Evolutionary conservation across 2,113 vertebrate genomes (phyloP), one percentile per base, ranked within the genome.

Genomic region (Cyanoderma ruficeps): DNA sequence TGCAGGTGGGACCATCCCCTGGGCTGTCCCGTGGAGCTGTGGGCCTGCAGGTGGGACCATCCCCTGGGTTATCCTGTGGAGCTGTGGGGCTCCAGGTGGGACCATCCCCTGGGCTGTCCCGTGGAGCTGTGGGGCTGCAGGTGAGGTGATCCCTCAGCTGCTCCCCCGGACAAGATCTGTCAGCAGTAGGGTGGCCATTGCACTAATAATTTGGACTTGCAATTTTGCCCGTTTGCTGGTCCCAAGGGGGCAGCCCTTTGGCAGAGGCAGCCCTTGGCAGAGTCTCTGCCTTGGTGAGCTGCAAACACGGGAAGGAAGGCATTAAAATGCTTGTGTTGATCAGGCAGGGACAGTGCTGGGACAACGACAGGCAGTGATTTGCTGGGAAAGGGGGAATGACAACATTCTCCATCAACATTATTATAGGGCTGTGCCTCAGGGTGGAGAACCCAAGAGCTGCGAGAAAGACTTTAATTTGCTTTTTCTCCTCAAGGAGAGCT

Each of bases 271-370:
- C 84, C 74, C 64, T 28, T 37, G 83, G 57, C 61, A 71, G 70
- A 52, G 6, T 6, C 33, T 46, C 59, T 8, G 21, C 63, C 74
- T 53, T 18, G 55, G 41, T 55, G 37, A 68, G 60, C 47, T 49
- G 79, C 5, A 3, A 46, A 46, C 0, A 0, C 47, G 31, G 28
- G 42, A 92, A 44, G 0, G 2, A 42, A 4, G 41, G 20, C 75
- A 33, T 87, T 68, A 53, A 85, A 80, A 84, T 85, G 75, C 70
- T 64, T 9, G n/a, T 76, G 90, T 61, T n/a, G 75, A 9, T 80
- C 42, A 55, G 55, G 71, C 53, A 69, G 78, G 44, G 76, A 78
- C 92, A 81, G 64, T 3, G 2, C 69, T 71, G 89, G 64, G 85
- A 86, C 68, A 63, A 9, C 6, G 27, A 15, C 75, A 70, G 91